A percentile compares a stretch with the other conserved stretches of the same genome.
phyloP scores from a whole-genome alignment of 1,140 invertebrate genomes.

The Rhopalosiphum padi region DNA sequence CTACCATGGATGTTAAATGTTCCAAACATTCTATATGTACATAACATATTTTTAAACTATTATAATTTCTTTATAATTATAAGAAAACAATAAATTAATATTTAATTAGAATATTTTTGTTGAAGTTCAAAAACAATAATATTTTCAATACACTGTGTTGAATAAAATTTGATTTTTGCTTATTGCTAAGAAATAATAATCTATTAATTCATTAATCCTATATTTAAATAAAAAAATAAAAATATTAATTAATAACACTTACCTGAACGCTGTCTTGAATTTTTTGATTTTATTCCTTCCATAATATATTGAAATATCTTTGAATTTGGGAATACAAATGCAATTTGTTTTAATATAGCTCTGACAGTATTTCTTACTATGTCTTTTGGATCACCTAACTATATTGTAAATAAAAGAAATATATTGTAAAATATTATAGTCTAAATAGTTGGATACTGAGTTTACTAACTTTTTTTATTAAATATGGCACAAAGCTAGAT shows the following conservation, averaged over 20 bases:
- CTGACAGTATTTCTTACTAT: conserved; percentile 87
- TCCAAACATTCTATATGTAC: conserved; percentile 83
- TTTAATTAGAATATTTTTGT: not conserved
- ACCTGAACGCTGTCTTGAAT: conserved; percentile 91
- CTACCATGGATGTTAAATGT: conserved; percentile 86
- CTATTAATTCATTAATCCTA: not conserved
- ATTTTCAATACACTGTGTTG: not conserved
- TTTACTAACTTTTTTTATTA: conserved; percentile 80
- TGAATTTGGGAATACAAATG: conserved; percentile 83
- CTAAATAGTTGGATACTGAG: not conserved
- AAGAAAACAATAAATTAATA: not conserved
- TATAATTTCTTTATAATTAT: not conserved
- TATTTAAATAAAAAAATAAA: not conserved
- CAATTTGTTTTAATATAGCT: conserved; percentile 84
- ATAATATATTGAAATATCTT: conserved; percentile 91
- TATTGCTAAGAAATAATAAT: too few relatives aligned
- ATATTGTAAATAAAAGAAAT: conserved; percentile 59
- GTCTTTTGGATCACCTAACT: conserved; percentile 97
- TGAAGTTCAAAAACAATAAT: not conserved
- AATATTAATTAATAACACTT: conserved; percentile 58
- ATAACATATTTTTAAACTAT: not conserved
- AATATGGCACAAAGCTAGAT: conserved; percentile 91
- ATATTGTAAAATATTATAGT: not conserved
- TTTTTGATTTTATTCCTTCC: conserved; percentile 96
- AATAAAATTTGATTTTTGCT: too few relatives aligned